These are phyloP conservation scores for Anthopleura sola DNA, from an alignment of 64 coral and sea anemone genomes.

Conservation along the genomic window DNA sequence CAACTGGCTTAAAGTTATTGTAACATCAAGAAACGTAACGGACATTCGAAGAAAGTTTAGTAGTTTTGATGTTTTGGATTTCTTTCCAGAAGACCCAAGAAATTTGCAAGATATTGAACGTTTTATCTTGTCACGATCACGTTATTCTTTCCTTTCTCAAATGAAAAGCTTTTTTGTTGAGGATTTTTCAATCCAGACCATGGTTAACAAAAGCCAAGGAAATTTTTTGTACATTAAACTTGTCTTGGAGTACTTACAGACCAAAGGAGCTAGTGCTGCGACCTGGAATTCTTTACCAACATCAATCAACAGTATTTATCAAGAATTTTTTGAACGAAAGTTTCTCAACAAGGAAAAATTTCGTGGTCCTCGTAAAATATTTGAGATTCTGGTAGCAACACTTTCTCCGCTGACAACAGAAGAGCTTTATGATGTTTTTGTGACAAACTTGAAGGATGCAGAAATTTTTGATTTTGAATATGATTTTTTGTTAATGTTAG, in stretches of 20 bases:
- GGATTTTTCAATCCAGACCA: background rate
- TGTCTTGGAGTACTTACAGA: slow-evolving; percentile 22
- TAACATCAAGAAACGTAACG: slow-evolving; percentile 66
- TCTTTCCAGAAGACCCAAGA: slow-evolving; percentile 32
- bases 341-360: slow-evolving; percentile 32
- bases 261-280: background rate
- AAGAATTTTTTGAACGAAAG: slow-evolving; percentile 54
- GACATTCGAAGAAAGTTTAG: slow-evolving; percentile 11
- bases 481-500: slow-evolving; percentile 53
- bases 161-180: background rate
- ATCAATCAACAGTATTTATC: slow-evolving; percentile 58
- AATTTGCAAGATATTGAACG: slow-evolving; percentile 57
- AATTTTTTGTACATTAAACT: slow-evolving; percentile 78
- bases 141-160: background rate
- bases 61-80: slow-evolving; percentile 35
- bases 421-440: slow-evolving; percentile 38
- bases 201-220: slow-evolving; percentile 59
- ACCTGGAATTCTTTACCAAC: slow-evolving; percentile 36
- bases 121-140: background rate
- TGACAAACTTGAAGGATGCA: background rate
- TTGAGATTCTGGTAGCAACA: slow-evolving; percentile 49
- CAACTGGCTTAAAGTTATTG: slow-evolving; percentile 78
- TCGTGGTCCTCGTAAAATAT: slow-evolving; percentile 24
- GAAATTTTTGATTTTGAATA: slow-evolving; percentile 48
- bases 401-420: background rate